phyloP scores from a whole-genome alignment of 2,797 vertebrate genomes.

The Poecilia velifera region DNA sequence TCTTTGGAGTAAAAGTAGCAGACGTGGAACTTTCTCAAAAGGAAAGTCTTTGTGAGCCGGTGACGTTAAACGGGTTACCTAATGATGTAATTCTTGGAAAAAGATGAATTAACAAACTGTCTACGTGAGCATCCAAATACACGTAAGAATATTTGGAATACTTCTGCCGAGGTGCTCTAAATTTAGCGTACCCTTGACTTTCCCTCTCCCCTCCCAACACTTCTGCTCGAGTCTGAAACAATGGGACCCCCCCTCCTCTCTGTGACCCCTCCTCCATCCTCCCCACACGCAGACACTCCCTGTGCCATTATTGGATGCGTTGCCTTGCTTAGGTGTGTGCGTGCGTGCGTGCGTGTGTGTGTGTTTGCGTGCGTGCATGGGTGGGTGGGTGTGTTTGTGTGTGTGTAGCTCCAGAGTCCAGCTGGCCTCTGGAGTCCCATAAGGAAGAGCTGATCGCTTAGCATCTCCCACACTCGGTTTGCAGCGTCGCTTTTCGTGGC shows the following conservation, averaged over 20 bases:
- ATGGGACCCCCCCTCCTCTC: constrained; percentile 76
- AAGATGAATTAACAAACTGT: constrained; percentile 65
- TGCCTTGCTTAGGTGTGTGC: constrained; percentile 52
- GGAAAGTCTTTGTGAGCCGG: not conserved
- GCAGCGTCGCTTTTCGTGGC: constrained; percentile 53
- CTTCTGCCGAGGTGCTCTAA: constrained; percentile 77
- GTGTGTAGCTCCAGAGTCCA: constrained; percentile 37
- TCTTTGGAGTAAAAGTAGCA: not conserved
- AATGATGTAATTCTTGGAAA: constrained; percentile 52
- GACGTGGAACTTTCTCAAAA: not conserved
- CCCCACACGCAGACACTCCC: constrained; percentile 52
- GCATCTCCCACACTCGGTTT: constrained; percentile 51
- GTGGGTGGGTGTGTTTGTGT: too few species aligned
- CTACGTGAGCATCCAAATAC: constrained; percentile 72
- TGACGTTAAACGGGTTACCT: not conserved
- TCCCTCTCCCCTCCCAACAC: constrained; percentile 76
- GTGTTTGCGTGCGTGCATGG: constrained; percentile 17
- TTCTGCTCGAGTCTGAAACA: constrained; percentile 82
- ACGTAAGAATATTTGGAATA: constrained; percentile 80
- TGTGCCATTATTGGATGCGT: constrained; percentile 66
- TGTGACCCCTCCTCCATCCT: constrained; percentile 61
- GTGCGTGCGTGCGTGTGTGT: fast-evolving
- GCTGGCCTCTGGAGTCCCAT: constrained; percentile 74
- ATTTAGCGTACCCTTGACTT: constrained; percentile 79
- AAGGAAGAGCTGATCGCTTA: constrained; percentile 68